Evolutionary conservation across 1,140 invertebrate genomes (phyloP), one percentile per base, ranked within the genome.

Genomic region (Nephila pilipes): DNA sequence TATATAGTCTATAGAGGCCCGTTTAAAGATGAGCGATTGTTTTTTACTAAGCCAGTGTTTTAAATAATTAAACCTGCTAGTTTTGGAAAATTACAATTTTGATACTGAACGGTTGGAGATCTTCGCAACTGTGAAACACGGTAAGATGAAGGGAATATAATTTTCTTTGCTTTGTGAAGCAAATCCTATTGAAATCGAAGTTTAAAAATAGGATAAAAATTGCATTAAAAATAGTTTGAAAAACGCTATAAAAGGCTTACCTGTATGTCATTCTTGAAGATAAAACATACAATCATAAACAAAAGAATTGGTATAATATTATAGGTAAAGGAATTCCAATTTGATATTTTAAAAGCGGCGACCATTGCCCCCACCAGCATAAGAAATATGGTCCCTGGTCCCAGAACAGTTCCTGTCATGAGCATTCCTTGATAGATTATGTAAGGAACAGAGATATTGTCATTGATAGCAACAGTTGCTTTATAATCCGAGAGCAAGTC

Each of bases 311-410:
- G 96, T 5, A 96, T 93, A 2, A 96, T 90, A 38, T 96, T 95
- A 54, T 96, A 94, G 1, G 95, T 90, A 89, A 97, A 95, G 55
- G 96, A 95, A 38, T 95, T 94, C 94, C 95, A 95, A 85, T 96
- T 95, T 20, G 95, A 95, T 6, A 96, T 95, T n/a, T 95, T 95
- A 94, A 97, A 97, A 0, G 96, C 96, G 14, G 96, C 96, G 4
- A 95, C 95, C 63, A 96, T 96, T 16, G 97, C 96, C 54, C 97
- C 97, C 36, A 97, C 96, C 92, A 97, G 95, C 95, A 97, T 97
- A 90, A 97, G 95, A 87, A 97, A 96, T 65, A 97, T 97, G 0
- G 96, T 97, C 54, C 96, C 97, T 12, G 97, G 97, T 58, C 97
- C 97, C 4, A 97, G 94, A 90, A 97, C 95, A 0, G 96, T 96